Evolutionary conservation across 1,140 invertebrate species (phyloP).

Genomic region (Pantala flavescens): DNA sequence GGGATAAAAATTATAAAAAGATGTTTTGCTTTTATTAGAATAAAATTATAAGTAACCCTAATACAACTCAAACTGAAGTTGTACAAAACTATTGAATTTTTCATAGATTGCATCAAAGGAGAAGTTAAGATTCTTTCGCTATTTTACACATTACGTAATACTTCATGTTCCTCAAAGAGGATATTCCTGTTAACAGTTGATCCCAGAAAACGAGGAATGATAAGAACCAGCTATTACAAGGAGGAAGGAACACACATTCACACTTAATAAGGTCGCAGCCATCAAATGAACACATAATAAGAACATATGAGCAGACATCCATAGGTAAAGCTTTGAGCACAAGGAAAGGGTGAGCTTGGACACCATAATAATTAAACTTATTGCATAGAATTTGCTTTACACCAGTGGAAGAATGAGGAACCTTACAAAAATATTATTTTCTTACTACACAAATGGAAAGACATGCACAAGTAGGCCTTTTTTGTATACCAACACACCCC

Average conservation of each 20-base stretch:
- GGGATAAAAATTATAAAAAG: neutral
- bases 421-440: neutral
- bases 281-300: constrained; percentile 12
- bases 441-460: constrained; percentile 15
- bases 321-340: constrained; percentile 15
- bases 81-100: neutral
- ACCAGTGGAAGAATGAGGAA: constrained; percentile 14
- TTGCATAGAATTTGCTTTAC: constrained; percentile 15
- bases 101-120: neutral
- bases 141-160: constrained; percentile 3
- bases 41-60: constrained; percentile 12
- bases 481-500: constrained; percentile 11
- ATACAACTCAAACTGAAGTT: constrained; percentile 3
- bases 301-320: constrained; percentile 9
- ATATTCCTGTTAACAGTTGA: neutral
- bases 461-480: constrained; percentile 17
- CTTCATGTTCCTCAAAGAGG: neutral
- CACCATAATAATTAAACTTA: neutral
- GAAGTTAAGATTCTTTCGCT: neutral
- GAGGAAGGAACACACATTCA: neutral
- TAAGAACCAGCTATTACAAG: neutral
- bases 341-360: constrained; percentile 4
- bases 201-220: constrained; percentile 8
- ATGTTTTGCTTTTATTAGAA: neutral
- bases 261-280: neutral